Evolutionary conservation across 2,888 invertebrate species (phyloP), one percentile per base, ranked within the genome.

Genomic region (Biston stratarius): DNA sequence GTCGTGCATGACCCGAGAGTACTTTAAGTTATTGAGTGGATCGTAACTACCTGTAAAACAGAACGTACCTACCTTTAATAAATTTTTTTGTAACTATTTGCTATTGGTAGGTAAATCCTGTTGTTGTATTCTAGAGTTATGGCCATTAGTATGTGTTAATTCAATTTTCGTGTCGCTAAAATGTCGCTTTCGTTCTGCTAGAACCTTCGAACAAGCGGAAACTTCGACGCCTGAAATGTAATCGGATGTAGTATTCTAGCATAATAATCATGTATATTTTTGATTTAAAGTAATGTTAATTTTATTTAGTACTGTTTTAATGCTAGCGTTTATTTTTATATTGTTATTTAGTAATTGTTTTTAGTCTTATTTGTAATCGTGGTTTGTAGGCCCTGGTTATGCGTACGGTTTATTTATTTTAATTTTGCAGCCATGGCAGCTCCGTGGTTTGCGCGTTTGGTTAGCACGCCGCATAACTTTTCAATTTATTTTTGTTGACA

Each of bases 341-440:
- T 73, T 67, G 61, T 70, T 73, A 60, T 71, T 70, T 69, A 67
- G 72, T 74, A 40, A 24, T 33, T 44, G 55, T 55, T 52, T 53
- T 66, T 45, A 59, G 53, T 61, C 59, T 64, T 58, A 53, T 56
- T 66, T 24, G 42, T 33, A 33, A 44, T 55, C 33, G 6, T 40
- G n/a, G n/a, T 33, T 49, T 6, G 6, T 7, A 48, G 48, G 24
- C 24, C 24, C 14, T 9, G 38, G 9, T 38, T 38, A 8, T 38
- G 0, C 38, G 38, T 38, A 38, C 38, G 38, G 38, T 38, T 6
- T 38, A 8, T 38, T 38, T 38, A 38, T 8, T 5, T 38, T 6
- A 38, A 6, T 38, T 36, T 38, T 38, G 38, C 6, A 38, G 38
- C 9, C 6, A 8, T 9, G 9, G 38, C 6, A 38, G 8, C 1